phyloP scores from a whole-genome alignment of 2,888 invertebrate genomes.

The Cyclophora albipunctata region DNA sequence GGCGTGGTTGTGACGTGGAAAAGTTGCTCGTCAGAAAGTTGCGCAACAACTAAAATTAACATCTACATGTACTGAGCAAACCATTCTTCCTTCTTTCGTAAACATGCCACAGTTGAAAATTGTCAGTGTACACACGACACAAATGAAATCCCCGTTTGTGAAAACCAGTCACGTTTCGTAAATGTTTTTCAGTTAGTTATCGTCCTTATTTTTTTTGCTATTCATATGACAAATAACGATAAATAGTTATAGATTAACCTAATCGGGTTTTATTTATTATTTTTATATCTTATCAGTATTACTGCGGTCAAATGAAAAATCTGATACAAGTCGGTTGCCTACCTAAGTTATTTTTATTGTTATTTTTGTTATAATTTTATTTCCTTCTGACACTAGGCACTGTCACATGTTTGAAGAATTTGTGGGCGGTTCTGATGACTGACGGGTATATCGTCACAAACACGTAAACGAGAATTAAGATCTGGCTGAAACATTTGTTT shows the following conservation, averaged over 20 bases:
- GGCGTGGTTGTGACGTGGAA: constrained; percentile 59
- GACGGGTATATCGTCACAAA: no score
- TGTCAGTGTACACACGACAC: constrained; percentile 11
- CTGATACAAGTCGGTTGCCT: no score
- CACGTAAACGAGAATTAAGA: no score
- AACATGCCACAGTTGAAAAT: constrained; percentile 11
- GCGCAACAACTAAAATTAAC: constrained; percentile 32
- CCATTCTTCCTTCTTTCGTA: constrained; percentile 6
- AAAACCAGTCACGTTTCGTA: constrained; percentile 4
- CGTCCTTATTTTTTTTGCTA: constrained; percentile 8
- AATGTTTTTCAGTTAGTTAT: constrained; percentile 7
- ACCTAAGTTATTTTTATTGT: no score
- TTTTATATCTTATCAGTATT: constrained; percentile 1
- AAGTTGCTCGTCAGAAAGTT: constrained; percentile 32
- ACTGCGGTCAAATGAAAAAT: no score
- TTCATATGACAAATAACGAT: constrained; percentile 8
- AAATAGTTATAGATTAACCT: constrained; percentile 4
- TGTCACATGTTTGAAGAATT: no score
- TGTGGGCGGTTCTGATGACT: no score
- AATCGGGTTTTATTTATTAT: constrained; percentile 4
- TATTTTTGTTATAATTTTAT: no score
- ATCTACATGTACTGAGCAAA: constrained; percentile 10
- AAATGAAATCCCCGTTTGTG: background rate
- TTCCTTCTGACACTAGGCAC: no score
- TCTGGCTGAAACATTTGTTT: no score